These are phyloP conservation scores for Caenorhabditis sp. DNA, from an alignment of 2,888 invertebrate species.

Conservation along the genomic window DNA sequence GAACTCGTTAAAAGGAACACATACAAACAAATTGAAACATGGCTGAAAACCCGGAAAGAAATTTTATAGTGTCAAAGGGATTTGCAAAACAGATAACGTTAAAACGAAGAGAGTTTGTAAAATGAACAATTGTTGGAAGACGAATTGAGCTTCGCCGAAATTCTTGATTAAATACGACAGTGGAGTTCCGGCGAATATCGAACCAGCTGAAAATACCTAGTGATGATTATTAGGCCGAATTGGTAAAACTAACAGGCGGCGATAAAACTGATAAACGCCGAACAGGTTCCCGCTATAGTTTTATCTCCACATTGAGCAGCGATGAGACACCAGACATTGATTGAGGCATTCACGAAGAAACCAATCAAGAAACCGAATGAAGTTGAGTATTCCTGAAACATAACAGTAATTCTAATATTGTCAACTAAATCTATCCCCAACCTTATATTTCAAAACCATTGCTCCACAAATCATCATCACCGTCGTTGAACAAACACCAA, in stretches of 20 bases:
- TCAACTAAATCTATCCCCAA: background rate
- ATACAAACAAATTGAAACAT: background rate
- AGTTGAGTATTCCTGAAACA: constrained; percentile 3
- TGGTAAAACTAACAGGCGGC: constrained; percentile 40
- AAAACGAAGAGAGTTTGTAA: constrained; percentile 26
- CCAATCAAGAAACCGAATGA: constrained; percentile 39
- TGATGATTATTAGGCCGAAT: background rate
- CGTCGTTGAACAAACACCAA: constrained; percentile 21
- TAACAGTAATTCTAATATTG: background rate
- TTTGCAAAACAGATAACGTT: constrained; percentile 18
- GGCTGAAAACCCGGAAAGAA: background rate
- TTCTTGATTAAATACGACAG: constrained; percentile 37
- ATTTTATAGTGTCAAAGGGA: constrained; percentile 17
- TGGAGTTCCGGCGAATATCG: constrained; percentile 50
- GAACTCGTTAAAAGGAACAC: background rate
- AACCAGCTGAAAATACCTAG: constrained; percentile 44
- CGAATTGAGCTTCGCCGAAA: constrained; percentile 14
- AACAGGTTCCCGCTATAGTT: constrained; percentile 37
- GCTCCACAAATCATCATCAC: constrained; percentile 23
- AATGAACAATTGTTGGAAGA: constrained; percentile 37
- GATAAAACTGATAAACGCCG: constrained; percentile 50
- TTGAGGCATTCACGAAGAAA: constrained; percentile 43
- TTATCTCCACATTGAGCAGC: constrained; percentile 29
- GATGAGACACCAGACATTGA: constrained; percentile 52
- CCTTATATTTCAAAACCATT: constrained; percentile 16